These are phyloP conservation scores for Drosophila mettleri DNA, from an alignment of 2,888 invertebrate genomes.

Conservation along the genomic window DNA sequence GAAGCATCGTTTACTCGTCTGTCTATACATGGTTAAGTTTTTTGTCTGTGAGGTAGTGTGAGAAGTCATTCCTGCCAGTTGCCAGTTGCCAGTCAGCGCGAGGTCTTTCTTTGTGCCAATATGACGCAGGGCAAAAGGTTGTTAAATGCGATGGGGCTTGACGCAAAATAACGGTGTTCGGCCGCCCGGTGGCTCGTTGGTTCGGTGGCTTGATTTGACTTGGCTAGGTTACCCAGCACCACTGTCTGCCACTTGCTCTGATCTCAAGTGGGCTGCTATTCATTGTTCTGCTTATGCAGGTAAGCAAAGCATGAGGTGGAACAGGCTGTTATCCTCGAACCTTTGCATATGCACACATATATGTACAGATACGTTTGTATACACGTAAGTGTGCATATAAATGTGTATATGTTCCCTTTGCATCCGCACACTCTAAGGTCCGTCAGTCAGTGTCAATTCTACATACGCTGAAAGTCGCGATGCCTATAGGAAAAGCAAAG, in stretches of 20 bases:
- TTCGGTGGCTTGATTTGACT: constrained; percentile 36
- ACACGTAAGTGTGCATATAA: background rate
- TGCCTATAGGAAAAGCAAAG: constrained; percentile 39
- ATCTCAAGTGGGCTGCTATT: constrained; percentile 78
- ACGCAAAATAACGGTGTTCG: constrained; percentile 65
- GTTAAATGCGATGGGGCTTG: constrained; percentile 36
- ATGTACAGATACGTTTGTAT: background rate
- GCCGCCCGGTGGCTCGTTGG: constrained; percentile 16
- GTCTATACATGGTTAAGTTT: constrained; percentile 61
- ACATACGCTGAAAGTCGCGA: constrained; percentile 66
- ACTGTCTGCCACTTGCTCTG: constrained; percentile 67
- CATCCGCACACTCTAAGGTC: constrained; percentile 58
- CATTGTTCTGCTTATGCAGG: constrained; percentile 69
- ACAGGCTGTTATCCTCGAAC: constrained; percentile 33
- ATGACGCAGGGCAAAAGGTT: constrained; percentile 45
- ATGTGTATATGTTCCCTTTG: constrained; percentile 34
- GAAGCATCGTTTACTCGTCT: constrained; percentile 41
- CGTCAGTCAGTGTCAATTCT: constrained; percentile 69
- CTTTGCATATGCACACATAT: constrained; percentile 35
- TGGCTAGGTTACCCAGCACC: constrained; percentile 42
- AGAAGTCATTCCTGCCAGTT: constrained; percentile 56
- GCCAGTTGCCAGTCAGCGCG: constrained; percentile 50
- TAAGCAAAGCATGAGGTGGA: constrained; percentile 38
- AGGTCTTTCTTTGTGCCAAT: constrained; percentile 72
- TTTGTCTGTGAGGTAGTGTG: constrained; percentile 50